Evolutionary conservation across 2,797 vertebrate genomes (phyloP).

Genomic region (Arctocebus calabarensis): DNA sequence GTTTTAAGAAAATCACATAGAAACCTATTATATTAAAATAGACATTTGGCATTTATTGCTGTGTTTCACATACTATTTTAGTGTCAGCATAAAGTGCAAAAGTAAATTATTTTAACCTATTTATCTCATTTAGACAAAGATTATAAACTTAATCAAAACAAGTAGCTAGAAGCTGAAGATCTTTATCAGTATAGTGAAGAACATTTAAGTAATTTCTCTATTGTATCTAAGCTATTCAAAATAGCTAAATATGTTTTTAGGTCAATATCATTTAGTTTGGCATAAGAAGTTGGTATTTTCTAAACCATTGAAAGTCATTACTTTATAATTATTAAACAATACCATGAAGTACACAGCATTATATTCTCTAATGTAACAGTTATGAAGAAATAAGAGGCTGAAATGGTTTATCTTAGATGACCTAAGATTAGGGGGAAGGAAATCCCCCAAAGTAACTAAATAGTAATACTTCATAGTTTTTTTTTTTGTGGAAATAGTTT

Average conservation of each 20-base stretch:
- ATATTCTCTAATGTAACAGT: neutral
- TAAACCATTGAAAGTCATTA: slow-evolving; percentile 42
- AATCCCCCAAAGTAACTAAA: neutral
- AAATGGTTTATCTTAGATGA: neutral
- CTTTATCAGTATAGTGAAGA: slow-evolving; percentile 4
- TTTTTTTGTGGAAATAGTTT: neutral
- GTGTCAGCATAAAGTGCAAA: neutral
- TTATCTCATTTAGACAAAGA: slow-evolving; percentile 53
- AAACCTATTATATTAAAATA: slow-evolving; percentile 63
- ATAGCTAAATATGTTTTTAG: slow-evolving; percentile 66
- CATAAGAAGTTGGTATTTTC: slow-evolving; percentile 53
- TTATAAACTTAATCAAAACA: slow-evolving; percentile 75
- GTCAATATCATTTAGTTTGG: slow-evolving; percentile 65
- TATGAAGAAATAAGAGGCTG: neutral
- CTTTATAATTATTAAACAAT: slow-evolving; percentile 53
- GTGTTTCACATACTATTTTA: slow-evolving; percentile 55
- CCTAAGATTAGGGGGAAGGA: neutral
- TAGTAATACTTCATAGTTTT: slow-evolving; percentile 21
- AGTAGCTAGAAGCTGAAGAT: slow-evolving; percentile 68
- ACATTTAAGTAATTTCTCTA: slow-evolving; percentile 68
- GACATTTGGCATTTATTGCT: slow-evolving; percentile 48
- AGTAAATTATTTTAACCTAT: slow-evolving; percentile 58
- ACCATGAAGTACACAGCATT: neutral
- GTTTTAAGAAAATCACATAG: slow-evolving; percentile 51
- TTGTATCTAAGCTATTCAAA: slow-evolving; percentile 65